Evolutionary conservation across 2,797 vertebrate species (phyloP), one percentile per base, ranked within the genome.

Genomic region (Mycteria americana): DNA sequence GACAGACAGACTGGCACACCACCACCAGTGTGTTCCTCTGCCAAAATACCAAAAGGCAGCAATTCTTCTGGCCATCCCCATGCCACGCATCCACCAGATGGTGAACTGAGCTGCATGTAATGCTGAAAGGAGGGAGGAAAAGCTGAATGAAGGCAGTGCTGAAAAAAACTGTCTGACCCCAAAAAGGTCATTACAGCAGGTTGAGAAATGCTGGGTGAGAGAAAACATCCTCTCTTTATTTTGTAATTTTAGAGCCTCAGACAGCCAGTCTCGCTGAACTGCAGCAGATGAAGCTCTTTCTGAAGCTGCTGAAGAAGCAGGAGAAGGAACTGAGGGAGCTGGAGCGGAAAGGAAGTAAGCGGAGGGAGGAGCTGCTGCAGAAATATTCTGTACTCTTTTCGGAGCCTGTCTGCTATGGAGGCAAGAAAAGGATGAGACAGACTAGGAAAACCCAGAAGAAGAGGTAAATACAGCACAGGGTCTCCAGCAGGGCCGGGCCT

Each of bases 291-390:
- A 99, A 99, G 96, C 98, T 97, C 94, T 98, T 99, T 88, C 88
- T 98, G 97, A 99, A 99, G 98, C 97, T 99, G 97, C 96, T 98
- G 97, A 99, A 99, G 97, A 99, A 98, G 45, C 99, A 99, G n/a
- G 99, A 99, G 97, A 99, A 98, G 93, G 99, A 99, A 57, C 95
- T 99, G 92, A 99, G 98, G 96, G 99, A 99, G 39, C 74, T 98
- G 94, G 99, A 99, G 90, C 98, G 98, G 93, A 99, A 99, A 46
- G 97, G 97, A 85, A 98, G 98, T 92, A 99, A 99, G 98, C 99
- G 98, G 91, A 97, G 94, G 72, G 99, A 99, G 91, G 99, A 99
- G 70, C 96, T 99, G 85, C 97, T 98, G 94, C 99, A 99, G 97
- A 99, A 98, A 97, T 98, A 99, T 64, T 96, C 97, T 0, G 97